Evolutionary conservation across 2,113 vertebrate genomes (phyloP).

Genomic region (Eolophus roseicapilla): DNA sequence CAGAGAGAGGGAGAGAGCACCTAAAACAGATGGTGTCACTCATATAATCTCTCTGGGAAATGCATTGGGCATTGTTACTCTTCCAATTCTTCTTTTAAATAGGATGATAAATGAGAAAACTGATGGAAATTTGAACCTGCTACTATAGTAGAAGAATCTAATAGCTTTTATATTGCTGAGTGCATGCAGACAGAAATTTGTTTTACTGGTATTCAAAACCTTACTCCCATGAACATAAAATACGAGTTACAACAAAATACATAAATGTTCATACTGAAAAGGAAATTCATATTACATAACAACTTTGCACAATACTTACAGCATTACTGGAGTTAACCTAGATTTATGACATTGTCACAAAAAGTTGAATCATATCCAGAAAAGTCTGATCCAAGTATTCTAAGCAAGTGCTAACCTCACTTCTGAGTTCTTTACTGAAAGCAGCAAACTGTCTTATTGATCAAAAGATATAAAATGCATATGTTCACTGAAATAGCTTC

Average conservation of each 20-base stretch:
- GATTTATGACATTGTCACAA: not conserved
- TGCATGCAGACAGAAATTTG: not conserved
- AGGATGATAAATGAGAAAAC: not conserved
- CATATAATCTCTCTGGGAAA: not conserved
- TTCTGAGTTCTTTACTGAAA: not conserved
- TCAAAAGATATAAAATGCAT: not conserved
- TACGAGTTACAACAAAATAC: not conserved
- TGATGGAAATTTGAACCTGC: not conserved
- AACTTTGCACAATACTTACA: not conserved
- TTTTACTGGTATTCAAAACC: not conserved
- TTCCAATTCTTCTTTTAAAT: not conserved
- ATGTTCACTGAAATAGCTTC: not conserved
- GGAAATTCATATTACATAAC: not conserved
- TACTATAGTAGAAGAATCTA: not conserved
- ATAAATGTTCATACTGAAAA: not conserved
- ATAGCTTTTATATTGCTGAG: not conserved
- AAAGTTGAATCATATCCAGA: not conserved
- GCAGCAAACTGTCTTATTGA: not conserved
- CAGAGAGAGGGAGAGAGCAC: not conserved
- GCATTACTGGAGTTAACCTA: not conserved
- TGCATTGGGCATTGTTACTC: not conserved
- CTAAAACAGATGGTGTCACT: not conserved
- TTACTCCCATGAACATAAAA: not conserved
- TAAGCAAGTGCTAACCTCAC: not conserved
- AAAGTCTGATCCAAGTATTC: not conserved